These are phyloP conservation scores for Tamias sibiricus DNA, from an alignment of 2,113 vertebrate species.

Conservation along the genomic window DNA sequence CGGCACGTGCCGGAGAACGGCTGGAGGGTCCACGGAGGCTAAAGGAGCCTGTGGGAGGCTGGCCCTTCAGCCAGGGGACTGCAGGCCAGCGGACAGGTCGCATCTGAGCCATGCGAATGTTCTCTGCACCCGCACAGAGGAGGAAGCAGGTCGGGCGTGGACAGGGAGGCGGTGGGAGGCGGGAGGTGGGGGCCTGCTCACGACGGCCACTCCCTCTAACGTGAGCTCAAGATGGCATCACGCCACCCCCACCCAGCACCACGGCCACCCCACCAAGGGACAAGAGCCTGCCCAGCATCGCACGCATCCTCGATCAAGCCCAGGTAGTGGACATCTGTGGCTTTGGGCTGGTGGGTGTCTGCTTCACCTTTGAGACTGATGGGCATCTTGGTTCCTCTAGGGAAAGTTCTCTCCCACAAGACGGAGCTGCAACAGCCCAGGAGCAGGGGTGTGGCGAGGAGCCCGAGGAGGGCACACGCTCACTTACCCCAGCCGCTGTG, in stretches of 20 bases:
- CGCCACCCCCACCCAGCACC: neutral
- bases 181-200: neutral
- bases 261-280: neutral
- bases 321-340: neutral
- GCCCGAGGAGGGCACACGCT: fast-evolving
- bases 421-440: neutral
- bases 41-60: too few species aligned
- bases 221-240: neutral
- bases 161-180: neutral
- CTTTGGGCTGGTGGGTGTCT: neutral
- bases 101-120: too few species aligned
- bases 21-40: too few species aligned
- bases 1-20: too few species aligned
- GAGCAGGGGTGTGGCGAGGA: neutral
- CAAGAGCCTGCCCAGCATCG: neutral
- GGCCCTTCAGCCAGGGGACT: too few species aligned
- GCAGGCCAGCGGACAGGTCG: too few species aligned
- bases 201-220: neutral
- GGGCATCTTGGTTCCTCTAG: neutral
- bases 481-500: neutral
- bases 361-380: neutral
- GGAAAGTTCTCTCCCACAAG: neutral
- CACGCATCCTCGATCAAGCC: neutral
- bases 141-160: too few species aligned
- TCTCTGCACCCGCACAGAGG: too few species aligned